Percentiles rank a stretch among this genome's conserved stretches.
Evolutionary conservation across 2,113 vertebrate genomes (phyloP).

Genomic region (Bombycilla garrulus): DNA sequence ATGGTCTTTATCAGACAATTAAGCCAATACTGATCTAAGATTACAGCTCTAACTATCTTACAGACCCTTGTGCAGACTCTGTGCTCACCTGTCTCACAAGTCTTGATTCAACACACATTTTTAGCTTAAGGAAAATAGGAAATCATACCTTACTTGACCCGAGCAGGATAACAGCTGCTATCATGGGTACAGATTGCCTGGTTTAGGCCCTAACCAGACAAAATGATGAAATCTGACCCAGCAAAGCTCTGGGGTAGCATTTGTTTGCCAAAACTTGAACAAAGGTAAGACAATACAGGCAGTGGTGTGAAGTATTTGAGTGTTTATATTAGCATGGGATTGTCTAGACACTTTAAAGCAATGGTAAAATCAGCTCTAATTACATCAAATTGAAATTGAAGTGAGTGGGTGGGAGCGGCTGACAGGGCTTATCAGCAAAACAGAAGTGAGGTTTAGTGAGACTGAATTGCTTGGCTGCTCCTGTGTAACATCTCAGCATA

Average conservation of each 20-base stretch:
- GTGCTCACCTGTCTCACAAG: background rate
- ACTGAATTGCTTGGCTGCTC: background rate
- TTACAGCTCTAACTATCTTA: background rate
- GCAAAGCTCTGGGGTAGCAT: background rate
- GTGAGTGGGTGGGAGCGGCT: background rate
- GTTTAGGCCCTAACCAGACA: slow-evolving; percentile 27
- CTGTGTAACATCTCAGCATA: background rate
- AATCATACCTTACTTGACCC: slow-evolving; percentile 24
- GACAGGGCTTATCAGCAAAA: background rate
- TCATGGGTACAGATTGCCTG: slow-evolving; percentile 9
- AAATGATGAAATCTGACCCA: slow-evolving; percentile 12
- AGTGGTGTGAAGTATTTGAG: background rate
- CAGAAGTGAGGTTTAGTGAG: background rate
- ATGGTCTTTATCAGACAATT: background rate
- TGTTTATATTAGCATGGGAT: background rate
- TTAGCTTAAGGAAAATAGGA: slow-evolving; percentile 19
- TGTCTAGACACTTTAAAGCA: slow-evolving; percentile 24
- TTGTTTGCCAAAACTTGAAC: slow-evolving; percentile 33
- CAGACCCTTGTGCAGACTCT: background rate
- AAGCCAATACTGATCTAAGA: background rate
- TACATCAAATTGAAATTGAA: background rate
- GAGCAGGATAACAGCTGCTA: slow-evolving; percentile 3
- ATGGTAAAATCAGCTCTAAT: background rate
- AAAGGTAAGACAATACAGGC: slow-evolving; percentile 31
- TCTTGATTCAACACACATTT: background rate